Conservation (phyloP, 2,797 vertebrate species). For the Macrochelys suwanniensis region DNA sequence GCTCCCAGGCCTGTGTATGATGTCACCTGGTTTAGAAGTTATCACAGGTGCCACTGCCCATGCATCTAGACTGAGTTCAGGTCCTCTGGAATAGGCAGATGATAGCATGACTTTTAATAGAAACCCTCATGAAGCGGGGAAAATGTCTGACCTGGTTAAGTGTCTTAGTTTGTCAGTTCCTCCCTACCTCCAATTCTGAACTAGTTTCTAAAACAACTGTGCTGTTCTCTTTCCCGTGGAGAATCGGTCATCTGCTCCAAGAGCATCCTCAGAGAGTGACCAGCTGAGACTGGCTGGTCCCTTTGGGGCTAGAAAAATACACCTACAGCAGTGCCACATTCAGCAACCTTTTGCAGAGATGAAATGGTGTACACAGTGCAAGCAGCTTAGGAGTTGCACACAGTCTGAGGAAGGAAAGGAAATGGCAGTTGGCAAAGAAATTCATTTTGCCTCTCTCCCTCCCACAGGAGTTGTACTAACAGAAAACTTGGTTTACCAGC, state of each 20-base stretch:
- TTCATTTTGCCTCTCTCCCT: not conserved
- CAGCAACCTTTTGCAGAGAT: not conserved
- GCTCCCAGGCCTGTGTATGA: not conserved
- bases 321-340: not conserved
- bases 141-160: not conserved
- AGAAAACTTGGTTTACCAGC: not conserved
- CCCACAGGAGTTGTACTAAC: not conserved
- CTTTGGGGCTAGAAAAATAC: not conserved
- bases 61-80: not conserved
- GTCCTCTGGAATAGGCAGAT: not conserved
- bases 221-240: not conserved
- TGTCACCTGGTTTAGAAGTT: not conserved
- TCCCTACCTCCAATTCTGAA: no score
- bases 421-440: not conserved
- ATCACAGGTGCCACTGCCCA: not conserved
- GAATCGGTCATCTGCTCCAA: not conserved
- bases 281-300: not conserved
- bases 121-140: not conserved
- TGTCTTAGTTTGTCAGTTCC: not conserved
- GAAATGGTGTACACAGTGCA: not conserved
- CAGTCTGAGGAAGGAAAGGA: not conserved
- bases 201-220: accelerated
- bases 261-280: not conserved
- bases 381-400: not conserved
- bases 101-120: not conserved